Evolutionary conservation across 1,140 invertebrate species (phyloP), one percentile per base, ranked within the genome.

Genomic region (Penaeus indicus): DNA sequence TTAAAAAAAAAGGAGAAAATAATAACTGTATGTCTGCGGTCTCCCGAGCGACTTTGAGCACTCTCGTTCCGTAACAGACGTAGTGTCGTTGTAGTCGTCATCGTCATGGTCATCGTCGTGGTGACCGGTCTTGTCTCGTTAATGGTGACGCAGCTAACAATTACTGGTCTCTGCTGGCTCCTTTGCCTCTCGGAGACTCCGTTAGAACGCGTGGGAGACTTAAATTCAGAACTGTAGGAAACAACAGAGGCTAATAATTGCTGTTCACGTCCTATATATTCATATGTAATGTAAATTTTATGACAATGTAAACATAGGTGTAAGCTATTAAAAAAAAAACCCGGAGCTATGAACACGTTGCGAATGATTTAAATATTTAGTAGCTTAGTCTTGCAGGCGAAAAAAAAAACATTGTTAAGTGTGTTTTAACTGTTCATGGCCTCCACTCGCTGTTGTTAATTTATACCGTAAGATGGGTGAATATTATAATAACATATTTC

Each of bases 271-370:
- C 54, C 54, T 54, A 54, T 67, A 61, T 84, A 69, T 84, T 84
- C 82, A 67, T 69, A 84, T 84, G 82, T 84, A 64, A 67, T 84
- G 82, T 84, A 84, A 69, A 84, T 69, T 84, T 84, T 84, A 62
- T 84, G 38, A 84, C 62, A 84, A 32, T 84, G 82, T 84, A 84
- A 84, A 69, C 82, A 47, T 84, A 84, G 82, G 42, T 84, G 22
- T 84, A 84, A 84, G 82, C 64, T 69, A 84, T 38, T 60, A 47
- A 47, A 60, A 81, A 84, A 84, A 64, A 83, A 60, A 25, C 54
- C 16, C 54, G 54, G 82, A 47, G 42, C 82, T 69, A 47, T 84
- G 82, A 84, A 84, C 82, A 84, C 22, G 82, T 69, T 67, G n/a
- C 47, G 85, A 18, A 75, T 32, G 72, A 27, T 75, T 75, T 27